Conservation (phyloP, 2,113 vertebrate species). For the Melanocharis versteri region DNA sequence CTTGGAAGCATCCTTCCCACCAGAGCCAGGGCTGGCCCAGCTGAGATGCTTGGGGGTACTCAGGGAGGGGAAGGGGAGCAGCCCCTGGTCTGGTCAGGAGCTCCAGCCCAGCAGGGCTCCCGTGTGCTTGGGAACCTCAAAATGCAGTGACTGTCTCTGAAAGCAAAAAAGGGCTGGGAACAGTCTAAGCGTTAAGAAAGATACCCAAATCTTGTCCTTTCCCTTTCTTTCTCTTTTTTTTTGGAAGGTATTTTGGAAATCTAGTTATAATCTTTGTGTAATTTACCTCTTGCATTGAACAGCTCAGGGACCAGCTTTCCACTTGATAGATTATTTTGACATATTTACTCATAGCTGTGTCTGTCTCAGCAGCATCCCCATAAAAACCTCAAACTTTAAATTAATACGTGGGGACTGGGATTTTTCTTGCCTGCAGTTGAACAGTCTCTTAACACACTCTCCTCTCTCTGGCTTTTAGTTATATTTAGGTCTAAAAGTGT, state of each 20-base stretch:
- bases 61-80: neutral
- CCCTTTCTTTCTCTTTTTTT: neutral
- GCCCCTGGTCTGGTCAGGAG: fast-evolving
- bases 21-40: neutral
- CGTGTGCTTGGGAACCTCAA: fast-evolving
- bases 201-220: neutral
- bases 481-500: neutral
- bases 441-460: neutral
- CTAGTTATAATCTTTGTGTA: neutral
- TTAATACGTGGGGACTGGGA: conserved; percentile 11
- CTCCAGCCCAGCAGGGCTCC: neutral
- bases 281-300: conserved; percentile 2
- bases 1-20: neutral
- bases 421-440: neutral
- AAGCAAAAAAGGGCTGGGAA: neutral
- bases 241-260: neutral
- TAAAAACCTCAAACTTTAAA: conserved; percentile 58
- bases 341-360: conserved; percentile 70
- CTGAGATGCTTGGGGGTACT: too few relatives aligned
- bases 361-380: conserved; percentile 67
- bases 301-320: conserved; percentile 56
- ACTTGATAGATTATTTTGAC: conserved; percentile 72
- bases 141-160: neutral
- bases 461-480: neutral
- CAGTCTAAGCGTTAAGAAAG: too few relatives aligned